Percentiles rank a stretch among this genome's conserved stretches.
These are phyloP conservation scores for Nemotelus pantherinus DNA, from an alignment of 2,888 invertebrate species.

Conservation along the genomic window DNA sequence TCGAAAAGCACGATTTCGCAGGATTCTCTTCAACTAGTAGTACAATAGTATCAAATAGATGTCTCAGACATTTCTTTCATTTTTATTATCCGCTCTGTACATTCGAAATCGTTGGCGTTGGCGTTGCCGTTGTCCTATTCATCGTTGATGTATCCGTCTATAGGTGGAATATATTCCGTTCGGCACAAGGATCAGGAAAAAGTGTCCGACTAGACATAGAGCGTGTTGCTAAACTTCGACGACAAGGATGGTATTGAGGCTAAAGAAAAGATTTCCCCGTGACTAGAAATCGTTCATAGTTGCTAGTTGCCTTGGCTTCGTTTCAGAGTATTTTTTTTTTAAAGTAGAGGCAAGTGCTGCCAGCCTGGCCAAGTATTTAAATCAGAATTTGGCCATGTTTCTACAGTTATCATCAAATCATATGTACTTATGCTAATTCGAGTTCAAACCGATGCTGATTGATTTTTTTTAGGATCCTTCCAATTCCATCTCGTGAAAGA, in stretches of 20 bases:
- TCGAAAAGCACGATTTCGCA: conserved; percentile 31
- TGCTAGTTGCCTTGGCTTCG: background rate
- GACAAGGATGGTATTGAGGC: conserved; percentile 24
- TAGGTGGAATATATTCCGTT: conserved; percentile 27
- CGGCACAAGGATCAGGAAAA: conserved; percentile 10
- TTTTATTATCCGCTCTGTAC: conserved; percentile 30
- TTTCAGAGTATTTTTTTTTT: background rate
- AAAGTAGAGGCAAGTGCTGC: background rate
- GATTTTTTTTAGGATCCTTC: too few relatives aligned
- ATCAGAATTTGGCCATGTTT: too few relatives aligned
- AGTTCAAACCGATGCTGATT: too few relatives aligned
- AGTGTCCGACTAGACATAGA: conserved; percentile 43
- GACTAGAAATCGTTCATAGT: conserved; percentile 34
- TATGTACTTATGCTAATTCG: too few relatives aligned
- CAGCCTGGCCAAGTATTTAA: background rate
- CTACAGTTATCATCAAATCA: too few relatives aligned
- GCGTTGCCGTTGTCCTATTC: conserved; percentile 14
- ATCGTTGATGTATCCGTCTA: conserved; percentile 38
- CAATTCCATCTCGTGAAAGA: too few relatives aligned
- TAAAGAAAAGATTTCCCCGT: conserved; percentile 10
- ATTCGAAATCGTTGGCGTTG: conserved; percentile 22
- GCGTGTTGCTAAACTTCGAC: conserved; percentile 23
- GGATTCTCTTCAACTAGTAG: conserved; percentile 26
- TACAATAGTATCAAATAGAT: conserved; percentile 44
- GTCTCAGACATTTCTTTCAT: conserved; percentile 44